Evolutionary conservation across 2,797 vertebrate species (phyloP).

Genomic region (Alauda arvensis): DNA sequence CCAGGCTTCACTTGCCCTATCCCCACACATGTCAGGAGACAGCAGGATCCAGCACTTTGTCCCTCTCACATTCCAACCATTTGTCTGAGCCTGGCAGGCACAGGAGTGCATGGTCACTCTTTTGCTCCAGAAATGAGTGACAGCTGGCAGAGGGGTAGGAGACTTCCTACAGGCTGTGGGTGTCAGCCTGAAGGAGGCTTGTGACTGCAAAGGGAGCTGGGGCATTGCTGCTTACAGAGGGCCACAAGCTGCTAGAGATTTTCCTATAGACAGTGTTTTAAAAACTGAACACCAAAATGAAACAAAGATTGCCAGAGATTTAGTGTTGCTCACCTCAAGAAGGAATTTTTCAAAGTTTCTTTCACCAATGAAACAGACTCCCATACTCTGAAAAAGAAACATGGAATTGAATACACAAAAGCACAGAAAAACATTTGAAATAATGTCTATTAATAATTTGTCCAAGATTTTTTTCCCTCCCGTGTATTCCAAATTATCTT

Average conservation of each 20-base stretch:
- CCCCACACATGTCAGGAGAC: not conserved
- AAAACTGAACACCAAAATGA: not conserved
- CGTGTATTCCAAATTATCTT: not conserved
- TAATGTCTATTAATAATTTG: not conserved
- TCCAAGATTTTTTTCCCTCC: not conserved
- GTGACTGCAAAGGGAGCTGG: not conserved
- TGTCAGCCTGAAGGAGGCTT: not conserved
- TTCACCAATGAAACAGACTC: slow-evolving; percentile 93
- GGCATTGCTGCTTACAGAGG: no score
- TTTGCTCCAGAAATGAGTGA: not conserved
- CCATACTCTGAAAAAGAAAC: slow-evolving; percentile 86
- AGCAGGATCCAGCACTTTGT: not conserved
- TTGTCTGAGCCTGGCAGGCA: not conserved
- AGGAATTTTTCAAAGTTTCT: slow-evolving; percentile 92
- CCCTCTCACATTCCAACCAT: not conserved
- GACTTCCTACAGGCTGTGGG: not conserved
- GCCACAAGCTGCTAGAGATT: not conserved
- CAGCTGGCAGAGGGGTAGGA: not conserved
- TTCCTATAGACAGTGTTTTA: not conserved
- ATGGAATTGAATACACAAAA: not conserved
- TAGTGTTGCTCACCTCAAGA: slow-evolving; percentile 79
- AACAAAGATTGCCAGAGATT: not conserved
- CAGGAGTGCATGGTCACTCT: not conserved
- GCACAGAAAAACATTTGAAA: not conserved
- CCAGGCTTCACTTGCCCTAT: not conserved